A percentile compares a stretch with the other conserved stretches of the same genome.
phyloP scores from a whole-genome alignment of 2,888 invertebrate genomes.

The Macrosoma leucophasiata region DNA sequence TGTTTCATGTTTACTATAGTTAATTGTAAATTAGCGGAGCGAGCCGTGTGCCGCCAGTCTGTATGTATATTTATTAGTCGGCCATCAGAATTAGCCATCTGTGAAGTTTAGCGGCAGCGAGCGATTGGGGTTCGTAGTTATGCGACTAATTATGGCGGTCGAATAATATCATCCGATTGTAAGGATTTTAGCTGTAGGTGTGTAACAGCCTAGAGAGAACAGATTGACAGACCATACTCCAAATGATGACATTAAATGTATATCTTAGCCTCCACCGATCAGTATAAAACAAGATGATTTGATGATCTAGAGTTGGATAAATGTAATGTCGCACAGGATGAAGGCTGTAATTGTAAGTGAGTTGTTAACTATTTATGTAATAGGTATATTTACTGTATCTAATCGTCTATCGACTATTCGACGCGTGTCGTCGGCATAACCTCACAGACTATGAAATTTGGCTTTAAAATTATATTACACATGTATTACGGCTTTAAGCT shows the following conservation, averaged over 20 bases:
- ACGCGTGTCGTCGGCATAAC: conserved; percentile 61
- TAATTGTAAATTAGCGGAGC: conserved; percentile 53
- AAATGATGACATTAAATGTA: background rate
- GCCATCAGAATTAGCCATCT: too few relatives aligned
- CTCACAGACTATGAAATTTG: conserved; percentile 76
- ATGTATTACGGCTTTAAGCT: conserved; percentile 69
- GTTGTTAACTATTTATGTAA: conserved; percentile 71
- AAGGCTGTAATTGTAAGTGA: conserved; percentile 63
- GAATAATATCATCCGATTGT: conserved; percentile 48
- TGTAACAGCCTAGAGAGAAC: conserved; percentile 1
- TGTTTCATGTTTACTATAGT: conserved; percentile 62
- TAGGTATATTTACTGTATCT: conserved; percentile 62
- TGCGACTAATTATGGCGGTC: conserved; percentile 36
- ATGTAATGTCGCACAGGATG: conserved; percentile 16
- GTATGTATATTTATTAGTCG: too few relatives aligned
- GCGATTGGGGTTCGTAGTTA: too few relatives aligned
- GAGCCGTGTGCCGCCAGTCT: conserved; percentile 38
- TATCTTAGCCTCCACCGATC: too few relatives aligned
- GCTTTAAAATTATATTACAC: conserved; percentile 72
- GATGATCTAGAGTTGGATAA: background rate
- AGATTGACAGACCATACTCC: background rate
- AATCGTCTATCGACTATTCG: conserved; percentile 63
- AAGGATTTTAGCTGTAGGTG: conserved; percentile 28
- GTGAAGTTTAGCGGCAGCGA: too few relatives aligned
- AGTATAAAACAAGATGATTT: too few relatives aligned